A percentile compares a stretch with the other conserved stretches of the same genome.
Evolutionary conservation across 2,113 vertebrate genomes (phyloP).

Genomic region (Motacilla tschutschensis): DNA sequence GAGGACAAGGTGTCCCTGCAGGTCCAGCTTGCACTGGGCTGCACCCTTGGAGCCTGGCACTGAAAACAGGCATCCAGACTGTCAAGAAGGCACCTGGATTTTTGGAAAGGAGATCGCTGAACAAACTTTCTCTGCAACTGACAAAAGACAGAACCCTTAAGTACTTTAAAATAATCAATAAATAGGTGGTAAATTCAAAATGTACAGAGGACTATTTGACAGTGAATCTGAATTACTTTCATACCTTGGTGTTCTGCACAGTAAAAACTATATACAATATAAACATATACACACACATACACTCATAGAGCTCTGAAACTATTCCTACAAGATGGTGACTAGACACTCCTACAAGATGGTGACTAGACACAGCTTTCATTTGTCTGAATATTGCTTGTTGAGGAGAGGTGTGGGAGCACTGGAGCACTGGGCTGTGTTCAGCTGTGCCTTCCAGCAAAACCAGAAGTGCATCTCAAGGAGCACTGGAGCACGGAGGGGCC

Average conservation of each 20-base stretch:
- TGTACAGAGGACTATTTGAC: background rate
- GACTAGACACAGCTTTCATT: background rate
- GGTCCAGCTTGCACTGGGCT: background rate
- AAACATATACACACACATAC: background rate
- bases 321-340: background rate
- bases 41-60: background rate
- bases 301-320: background rate
- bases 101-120: background rate
- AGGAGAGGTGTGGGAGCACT: background rate
- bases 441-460: background rate
- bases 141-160: background rate
- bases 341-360: background rate
- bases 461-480: rapidly evolving
- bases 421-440: rapidly evolving
- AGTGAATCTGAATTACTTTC: background rate
- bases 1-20: background rate
- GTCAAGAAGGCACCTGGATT: background rate
- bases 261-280: background rate
- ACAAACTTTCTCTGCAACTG: background rate
- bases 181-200: background rate
- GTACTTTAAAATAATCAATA: background rate
- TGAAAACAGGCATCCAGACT: background rate
- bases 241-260: background rate
- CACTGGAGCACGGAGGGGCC: background rate
- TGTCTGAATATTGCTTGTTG: background rate